Percentiles rank a stretch among this genome's conserved stretches.
phyloP scores from a whole-genome alignment of 2,797 vertebrate species.

The Aplochiton taeniatus region DNA sequence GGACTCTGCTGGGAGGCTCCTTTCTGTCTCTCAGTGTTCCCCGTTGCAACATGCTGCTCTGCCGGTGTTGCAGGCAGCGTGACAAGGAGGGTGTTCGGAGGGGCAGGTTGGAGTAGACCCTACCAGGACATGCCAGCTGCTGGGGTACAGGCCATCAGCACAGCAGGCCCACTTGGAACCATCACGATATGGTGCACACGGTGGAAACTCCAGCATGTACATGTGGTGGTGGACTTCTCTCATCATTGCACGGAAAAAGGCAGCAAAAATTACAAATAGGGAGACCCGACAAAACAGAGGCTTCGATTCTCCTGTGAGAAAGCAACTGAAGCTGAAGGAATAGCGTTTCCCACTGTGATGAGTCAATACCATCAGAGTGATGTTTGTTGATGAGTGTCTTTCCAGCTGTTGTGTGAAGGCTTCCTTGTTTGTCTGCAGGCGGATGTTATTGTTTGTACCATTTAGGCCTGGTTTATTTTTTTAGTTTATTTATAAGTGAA shows the following conservation, averaged over 20 bases:
- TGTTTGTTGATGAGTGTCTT: no score
- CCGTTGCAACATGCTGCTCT: constrained; percentile 76
- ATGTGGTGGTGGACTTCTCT: constrained; percentile 14
- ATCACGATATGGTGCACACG: constrained; percentile 65
- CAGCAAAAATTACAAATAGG: constrained; percentile 68
- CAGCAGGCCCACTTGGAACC: constrained; percentile 45
- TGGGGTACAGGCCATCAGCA: constrained; percentile 42
- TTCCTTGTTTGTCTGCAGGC: no score
- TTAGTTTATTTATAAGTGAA: no score
- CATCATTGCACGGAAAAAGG: constrained; percentile 21
- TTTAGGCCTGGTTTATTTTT: no score
- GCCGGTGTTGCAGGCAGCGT: constrained; percentile 66
- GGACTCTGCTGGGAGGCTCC: constrained; percentile 80
- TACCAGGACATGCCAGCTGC: constrained; percentile 55
- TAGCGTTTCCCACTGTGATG: no score
- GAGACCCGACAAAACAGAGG: no score
- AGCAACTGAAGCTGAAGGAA: no score
- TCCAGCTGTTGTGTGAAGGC: no score
- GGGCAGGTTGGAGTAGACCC: constrained; percentile 43
- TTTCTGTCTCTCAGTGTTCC: constrained; percentile 82
- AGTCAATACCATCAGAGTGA: no score
- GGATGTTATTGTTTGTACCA: no score
- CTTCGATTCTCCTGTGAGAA: no score
- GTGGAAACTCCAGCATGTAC: constrained; percentile 61
- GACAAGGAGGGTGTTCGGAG: constrained; percentile 41